Evolutionary conservation across 1,140 invertebrate species (phyloP).

Genomic region (Coptotermes formosanus): DNA sequence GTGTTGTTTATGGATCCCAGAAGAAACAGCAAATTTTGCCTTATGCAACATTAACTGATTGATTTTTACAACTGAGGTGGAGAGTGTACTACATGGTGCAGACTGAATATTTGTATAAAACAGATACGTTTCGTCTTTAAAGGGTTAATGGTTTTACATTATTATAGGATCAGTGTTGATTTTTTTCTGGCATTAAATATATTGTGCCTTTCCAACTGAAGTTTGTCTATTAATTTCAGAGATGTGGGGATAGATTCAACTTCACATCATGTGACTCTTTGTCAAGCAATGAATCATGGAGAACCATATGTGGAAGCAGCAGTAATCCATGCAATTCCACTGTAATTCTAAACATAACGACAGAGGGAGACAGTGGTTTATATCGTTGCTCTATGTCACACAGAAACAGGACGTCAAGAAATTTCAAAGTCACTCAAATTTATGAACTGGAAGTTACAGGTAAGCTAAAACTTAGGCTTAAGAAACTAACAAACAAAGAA

Average conservation of each 20-base stretch:
- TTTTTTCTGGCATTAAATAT: too few relatives aligned
- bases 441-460: neutral
- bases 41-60: too few relatives aligned
- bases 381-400: neutral
- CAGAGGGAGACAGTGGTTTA: neutral
- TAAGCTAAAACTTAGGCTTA: neutral
- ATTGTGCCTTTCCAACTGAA: too few relatives aligned
- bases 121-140: too few relatives aligned
- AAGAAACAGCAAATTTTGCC: too few relatives aligned
- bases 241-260: neutral
- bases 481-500: too few relatives aligned
- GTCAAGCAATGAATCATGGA: neutral
- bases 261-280: neutral
- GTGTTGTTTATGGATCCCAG: too few relatives aligned
- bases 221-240: neutral
- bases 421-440: conserved; percentile 5
- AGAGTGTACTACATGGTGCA: too few relatives aligned
- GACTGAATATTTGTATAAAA: too few relatives aligned
- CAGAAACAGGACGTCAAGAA: neutral
- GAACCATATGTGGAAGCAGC: neutral
- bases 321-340: neutral
- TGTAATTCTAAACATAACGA: neutral
- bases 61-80: too few relatives aligned
- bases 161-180: too few relatives aligned
- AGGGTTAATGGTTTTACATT: too few relatives aligned